phyloP scores from a whole-genome alignment of 2,797 vertebrate genomes.

The Pelochelys cantorii region DNA sequence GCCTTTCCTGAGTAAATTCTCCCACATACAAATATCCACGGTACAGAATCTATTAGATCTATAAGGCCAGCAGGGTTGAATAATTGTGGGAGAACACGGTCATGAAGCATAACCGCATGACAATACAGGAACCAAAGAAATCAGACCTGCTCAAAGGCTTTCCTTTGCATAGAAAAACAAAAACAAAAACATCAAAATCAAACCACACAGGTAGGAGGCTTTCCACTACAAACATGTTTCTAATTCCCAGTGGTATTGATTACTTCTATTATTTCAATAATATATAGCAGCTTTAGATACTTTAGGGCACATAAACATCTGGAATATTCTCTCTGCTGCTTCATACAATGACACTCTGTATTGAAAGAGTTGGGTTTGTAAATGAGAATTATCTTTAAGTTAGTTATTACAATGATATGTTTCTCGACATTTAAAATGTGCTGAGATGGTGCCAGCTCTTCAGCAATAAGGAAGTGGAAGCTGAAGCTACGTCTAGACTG shows the following conservation, averaged over 20 bases:
- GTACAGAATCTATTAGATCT: neutral
- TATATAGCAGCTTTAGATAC: neutral
- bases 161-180: neutral
- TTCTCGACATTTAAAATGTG: neutral
- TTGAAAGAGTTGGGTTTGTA: accelerated
- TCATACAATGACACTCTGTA: accelerated
- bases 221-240: neutral
- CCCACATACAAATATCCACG: slow-evolving; percentile 7
- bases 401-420: neutral
- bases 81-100: neutral
- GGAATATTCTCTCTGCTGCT: accelerated
- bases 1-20: slow-evolving; percentile 18
- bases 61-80: neutral
- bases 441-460: neutral
- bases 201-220: neutral
- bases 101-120: neutral
- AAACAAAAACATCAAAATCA: slow-evolving; percentile 24
- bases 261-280: neutral
- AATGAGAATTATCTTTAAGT: neutral
- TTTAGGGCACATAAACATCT: neutral
- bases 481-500: too few relatives aligned
- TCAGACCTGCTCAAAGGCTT: neutral
- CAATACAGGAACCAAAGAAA: slow-evolving; percentile 31
- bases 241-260: neutral
- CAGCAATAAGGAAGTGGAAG: neutral